Conservation (phyloP, 2,797 vertebrate genomes). For the Perodicticus potto region DNA sequence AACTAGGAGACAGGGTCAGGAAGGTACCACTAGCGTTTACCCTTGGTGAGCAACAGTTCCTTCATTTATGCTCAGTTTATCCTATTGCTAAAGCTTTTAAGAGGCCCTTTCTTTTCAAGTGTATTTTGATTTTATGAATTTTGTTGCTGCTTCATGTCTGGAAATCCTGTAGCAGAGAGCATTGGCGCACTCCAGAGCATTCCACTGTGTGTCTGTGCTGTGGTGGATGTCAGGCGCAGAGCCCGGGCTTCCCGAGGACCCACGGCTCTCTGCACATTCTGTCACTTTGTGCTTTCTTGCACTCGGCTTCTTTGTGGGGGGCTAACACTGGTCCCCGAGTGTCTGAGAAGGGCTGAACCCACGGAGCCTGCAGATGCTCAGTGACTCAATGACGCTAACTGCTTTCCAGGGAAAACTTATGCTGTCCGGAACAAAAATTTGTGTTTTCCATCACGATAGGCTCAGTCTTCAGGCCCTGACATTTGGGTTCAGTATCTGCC, state of each 20-base stretch:
- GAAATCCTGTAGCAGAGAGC: neutral
- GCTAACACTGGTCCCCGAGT: neutral
- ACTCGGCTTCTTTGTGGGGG: neutral
- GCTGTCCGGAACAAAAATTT: neutral
- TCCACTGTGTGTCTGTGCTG: rapidly evolving
- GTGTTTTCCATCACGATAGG: neutral
- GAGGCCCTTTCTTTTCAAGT: neutral
- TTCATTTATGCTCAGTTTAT: neutral
- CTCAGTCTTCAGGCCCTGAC: neutral
- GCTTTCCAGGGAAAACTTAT: neutral
- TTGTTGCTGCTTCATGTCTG: neutral
- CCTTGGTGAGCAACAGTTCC: rapidly evolving
- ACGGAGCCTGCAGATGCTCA: rapidly evolving
- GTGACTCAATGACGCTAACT: neutral
- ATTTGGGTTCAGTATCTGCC: neutral
- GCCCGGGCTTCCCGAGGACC: rapidly evolving
- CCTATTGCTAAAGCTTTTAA: neutral
- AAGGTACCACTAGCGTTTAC: rapidly evolving
- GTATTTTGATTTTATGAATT: neutral
- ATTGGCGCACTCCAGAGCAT: neutral
- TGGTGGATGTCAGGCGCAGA: too few relatives aligned
- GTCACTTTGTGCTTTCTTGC: rapidly evolving
- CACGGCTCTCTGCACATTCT: rapidly evolving
- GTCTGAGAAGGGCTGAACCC: neutral
- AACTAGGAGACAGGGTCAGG: neutral